Evolutionary conservation across 1,140 invertebrate genomes (phyloP).

Genomic region (silkworm (Bombyx mori)): DNA sequence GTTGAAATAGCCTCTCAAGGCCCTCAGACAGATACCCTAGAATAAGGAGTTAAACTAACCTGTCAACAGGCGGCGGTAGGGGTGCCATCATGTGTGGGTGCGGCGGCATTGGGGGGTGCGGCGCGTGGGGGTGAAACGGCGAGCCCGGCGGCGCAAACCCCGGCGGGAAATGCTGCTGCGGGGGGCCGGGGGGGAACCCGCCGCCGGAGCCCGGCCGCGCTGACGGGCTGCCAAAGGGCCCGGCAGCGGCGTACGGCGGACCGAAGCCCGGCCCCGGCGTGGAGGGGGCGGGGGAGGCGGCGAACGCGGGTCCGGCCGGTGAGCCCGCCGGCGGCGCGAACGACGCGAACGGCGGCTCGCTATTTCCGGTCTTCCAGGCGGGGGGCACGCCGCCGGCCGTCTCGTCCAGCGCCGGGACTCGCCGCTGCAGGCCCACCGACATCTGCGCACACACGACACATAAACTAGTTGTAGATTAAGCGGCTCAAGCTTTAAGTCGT

Average conservation of each 20-base stretch:
- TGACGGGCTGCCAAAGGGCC: slow-evolving; percentile 54
- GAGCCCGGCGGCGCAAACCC: slow-evolving; percentile 56
- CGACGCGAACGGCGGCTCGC: slow-evolving; percentile 49
- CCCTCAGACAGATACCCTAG: not conserved
- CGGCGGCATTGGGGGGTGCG: slow-evolving; percentile 55
- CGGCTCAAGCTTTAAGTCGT: too few relatives aligned
- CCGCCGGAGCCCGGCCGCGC: slow-evolving; percentile 52
- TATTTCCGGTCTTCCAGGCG: slow-evolving; percentile 47
- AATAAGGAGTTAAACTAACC: slow-evolving; percentile 26
- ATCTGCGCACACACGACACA: slow-evolving; percentile 30
- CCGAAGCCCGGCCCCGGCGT: slow-evolving; percentile 50
- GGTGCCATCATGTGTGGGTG: slow-evolving; percentile 66
- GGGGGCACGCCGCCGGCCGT: slow-evolving; percentile 46
- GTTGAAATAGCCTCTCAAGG: too few relatives aligned
- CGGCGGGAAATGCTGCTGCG: slow-evolving; percentile 49
- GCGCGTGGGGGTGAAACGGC: slow-evolving; percentile 56
- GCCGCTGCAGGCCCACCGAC: slow-evolving; percentile 65
- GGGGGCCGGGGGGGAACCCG: slow-evolving; percentile 39
- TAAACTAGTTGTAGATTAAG: too few relatives aligned
- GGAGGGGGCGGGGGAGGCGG: slow-evolving; percentile 54
- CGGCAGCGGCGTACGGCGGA: slow-evolving; percentile 41
- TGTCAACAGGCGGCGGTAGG: slow-evolving; percentile 59
- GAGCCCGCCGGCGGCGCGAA: slow-evolving; percentile 60
- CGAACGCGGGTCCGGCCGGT: slow-evolving; percentile 55
- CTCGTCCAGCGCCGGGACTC: slow-evolving; percentile 61